Evolutionary conservation across 2,888 invertebrate genomes (phyloP), one percentile per base, ranked within the genome.

Genomic region (Chydorus sphaericus): DNA sequence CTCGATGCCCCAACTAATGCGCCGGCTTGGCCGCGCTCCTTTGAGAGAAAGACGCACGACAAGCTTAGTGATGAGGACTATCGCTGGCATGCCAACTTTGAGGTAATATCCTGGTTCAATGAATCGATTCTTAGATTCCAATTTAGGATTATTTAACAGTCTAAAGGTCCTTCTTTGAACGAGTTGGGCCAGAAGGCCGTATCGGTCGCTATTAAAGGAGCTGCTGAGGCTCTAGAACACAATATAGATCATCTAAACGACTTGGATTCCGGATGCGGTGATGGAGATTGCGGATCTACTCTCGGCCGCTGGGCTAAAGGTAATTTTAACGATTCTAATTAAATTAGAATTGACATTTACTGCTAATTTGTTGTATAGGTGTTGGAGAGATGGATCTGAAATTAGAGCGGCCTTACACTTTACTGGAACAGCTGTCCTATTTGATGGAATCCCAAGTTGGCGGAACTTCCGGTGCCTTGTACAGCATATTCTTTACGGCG

Each of bases 221-320:
- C 74, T 1, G 69, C 73, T 0, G 70, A 77, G 26, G 77, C 75
- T 14, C 65, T 87, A 53, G 73, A 79, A 30, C 72, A 74, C 31
- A 77, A 76, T 59, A 80, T 82, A 62, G 71, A 70, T 18, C 71
- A 78, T 59, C 65, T 80, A 67, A 67, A 77, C 68, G 69, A 70
- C 33, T 74, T 88, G 57, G 88, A 88, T 67, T 72, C 76, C 0
- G 80, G 81, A 37, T 77, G 75, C 60, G 85, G 84, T 0, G 83
- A 85, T 64, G 84, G 85, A 0, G 84, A 87, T 67, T 83, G 84
- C 63, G 88, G 89, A 4, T 75, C 75, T 14, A 80, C 80, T 0
- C 66, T 83, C 11, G 75, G 76, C 59, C 66, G 70, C 58, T 78
- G 82, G 52, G 80, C 77, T 14, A 68, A 74, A 62, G 77, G 78